Evolutionary conservation across 2,113 vertebrate species (phyloP).

Genomic region (Pomatostomus ruficeps): DNA sequence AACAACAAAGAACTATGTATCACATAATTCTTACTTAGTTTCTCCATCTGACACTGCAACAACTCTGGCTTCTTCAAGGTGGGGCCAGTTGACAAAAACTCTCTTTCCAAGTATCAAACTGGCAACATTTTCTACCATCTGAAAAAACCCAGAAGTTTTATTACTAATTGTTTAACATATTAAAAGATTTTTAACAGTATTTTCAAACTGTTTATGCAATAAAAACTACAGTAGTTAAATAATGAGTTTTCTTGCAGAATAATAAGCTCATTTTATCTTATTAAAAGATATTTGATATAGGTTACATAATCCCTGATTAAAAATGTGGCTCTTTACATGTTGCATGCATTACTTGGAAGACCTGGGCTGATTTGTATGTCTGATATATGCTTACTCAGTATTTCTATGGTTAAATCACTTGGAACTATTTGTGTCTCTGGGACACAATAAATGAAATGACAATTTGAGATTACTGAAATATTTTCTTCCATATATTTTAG

Average conservation of each 20-base stretch:
- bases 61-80: constrained; percentile 93
- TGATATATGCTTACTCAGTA: neutral
- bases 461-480: neutral
- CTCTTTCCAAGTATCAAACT: constrained; percentile 79
- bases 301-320: neutral
- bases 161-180: neutral
- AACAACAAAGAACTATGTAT: neutral
- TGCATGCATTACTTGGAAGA: neutral
- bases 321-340: neutral
- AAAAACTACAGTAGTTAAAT: neutral
- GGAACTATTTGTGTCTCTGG: neutral
- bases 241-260: neutral
- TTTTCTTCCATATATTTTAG: neutral
- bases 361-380: neutral
- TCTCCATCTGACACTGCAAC: constrained; percentile 92
- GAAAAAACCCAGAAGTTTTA: neutral
- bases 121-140: constrained; percentile 83
- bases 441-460: neutral
- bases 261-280: neutral
- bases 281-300: neutral
- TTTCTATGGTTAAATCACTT: neutral
- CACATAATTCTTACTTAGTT: constrained; percentile 79
- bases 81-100: constrained; percentile 96
- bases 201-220: neutral
- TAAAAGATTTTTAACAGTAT: neutral